Percentiles rank a stretch among this genome's conserved stretches.
phyloP scores from a whole-genome alignment of 2,888 invertebrate species.

The Drosophila kuntzei region DNA sequence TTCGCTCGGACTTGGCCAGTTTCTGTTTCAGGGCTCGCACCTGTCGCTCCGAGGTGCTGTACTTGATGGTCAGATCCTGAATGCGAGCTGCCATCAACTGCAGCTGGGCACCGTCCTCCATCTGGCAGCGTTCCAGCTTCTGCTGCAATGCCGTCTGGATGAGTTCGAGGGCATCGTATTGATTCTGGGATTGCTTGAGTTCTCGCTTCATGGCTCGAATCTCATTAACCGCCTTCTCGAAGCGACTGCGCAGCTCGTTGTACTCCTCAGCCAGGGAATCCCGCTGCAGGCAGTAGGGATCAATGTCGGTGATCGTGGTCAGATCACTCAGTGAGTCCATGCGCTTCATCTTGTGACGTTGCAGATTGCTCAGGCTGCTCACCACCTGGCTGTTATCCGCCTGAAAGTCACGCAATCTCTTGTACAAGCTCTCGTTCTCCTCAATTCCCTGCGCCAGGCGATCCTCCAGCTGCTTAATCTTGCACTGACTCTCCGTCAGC shows the following conservation, averaged over 20 bases:
- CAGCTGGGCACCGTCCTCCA: constrained; percentile 89
- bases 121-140: constrained; percentile 89
- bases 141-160: constrained; percentile 91
- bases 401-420: constrained; percentile 90
- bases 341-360: constrained; percentile 86
- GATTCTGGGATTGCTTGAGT: constrained; percentile 91
- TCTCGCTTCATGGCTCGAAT: constrained; percentile 93
- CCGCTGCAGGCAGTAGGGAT: constrained; percentile 90
- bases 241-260: constrained; percentile 90
- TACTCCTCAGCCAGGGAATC: constrained; percentile 93
- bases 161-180: constrained; percentile 92
- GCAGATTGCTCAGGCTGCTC: constrained; percentile 83
- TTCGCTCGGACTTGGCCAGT: constrained; percentile 91
- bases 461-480: constrained; percentile 85
- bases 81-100: constrained; percentile 93
- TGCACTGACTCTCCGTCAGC: constrained; percentile 89
- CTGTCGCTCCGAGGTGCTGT: constrained; percentile 93
- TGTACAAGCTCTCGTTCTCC: constrained; percentile 91
- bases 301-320: constrained; percentile 92
- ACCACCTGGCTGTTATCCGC: constrained; percentile 84
- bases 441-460: constrained; percentile 89
- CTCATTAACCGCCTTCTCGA: constrained; percentile 93
- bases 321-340: constrained; percentile 93
- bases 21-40: constrained; percentile 92
- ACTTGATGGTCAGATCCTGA: constrained; percentile 92